These are phyloP conservation scores for Oryzias sinensis DNA, from an alignment of 2,797 vertebrate species.

Conservation along the genomic window DNA sequence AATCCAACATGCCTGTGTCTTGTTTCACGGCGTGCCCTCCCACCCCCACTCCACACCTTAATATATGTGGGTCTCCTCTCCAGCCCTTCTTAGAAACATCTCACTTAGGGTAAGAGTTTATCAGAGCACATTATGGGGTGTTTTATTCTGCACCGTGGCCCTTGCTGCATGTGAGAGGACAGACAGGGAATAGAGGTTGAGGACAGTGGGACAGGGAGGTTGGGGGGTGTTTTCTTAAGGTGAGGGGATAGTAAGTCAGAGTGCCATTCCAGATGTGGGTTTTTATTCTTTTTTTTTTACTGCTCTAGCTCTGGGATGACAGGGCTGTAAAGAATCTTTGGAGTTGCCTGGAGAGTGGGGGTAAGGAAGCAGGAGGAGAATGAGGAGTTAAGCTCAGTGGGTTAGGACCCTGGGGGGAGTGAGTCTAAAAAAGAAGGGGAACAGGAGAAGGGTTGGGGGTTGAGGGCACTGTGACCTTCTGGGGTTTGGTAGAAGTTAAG, in stretches of 20 bases:
- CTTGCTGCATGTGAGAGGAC: slow-evolving; percentile 45
- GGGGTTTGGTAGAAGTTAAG: slow-evolving; percentile 66
- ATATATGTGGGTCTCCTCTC: slow-evolving; percentile 35
- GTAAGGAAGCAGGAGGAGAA: slow-evolving; percentile 12
- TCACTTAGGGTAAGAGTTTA: slow-evolving; percentile 72
- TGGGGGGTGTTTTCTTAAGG: slow-evolving; percentile 52
- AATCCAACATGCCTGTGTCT: slow-evolving; percentile 54
- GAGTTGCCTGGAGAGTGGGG: slow-evolving; percentile 51
- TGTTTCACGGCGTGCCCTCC: slow-evolving; percentile 41
- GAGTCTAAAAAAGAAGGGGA: slow-evolving; percentile 45
- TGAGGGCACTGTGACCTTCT: slow-evolving; percentile 42
- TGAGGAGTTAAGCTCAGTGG: slow-evolving; percentile 35
- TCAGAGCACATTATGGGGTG: slow-evolving; percentile 70
- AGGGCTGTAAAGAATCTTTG: slow-evolving; percentile 68
- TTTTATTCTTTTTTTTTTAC: slow-evolving; percentile 63
- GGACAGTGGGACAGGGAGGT: slow-evolving; percentile 20
- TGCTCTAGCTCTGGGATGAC: slow-evolving; percentile 71
- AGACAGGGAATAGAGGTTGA: slow-evolving; percentile 37
- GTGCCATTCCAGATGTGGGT: slow-evolving; percentile 79
- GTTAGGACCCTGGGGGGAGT: slow-evolving; percentile 35
- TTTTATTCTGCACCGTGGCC: slow-evolving; percentile 64
- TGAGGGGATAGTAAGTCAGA: slow-evolving; percentile 61
- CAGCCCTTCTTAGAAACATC: slow-evolving; percentile 70
- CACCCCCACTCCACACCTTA: not conserved
- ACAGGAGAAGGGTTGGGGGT: slow-evolving; percentile 28